Conservation (phyloP, 2,888 invertebrate genomes). For the Trachelus tabidus region DNA sequence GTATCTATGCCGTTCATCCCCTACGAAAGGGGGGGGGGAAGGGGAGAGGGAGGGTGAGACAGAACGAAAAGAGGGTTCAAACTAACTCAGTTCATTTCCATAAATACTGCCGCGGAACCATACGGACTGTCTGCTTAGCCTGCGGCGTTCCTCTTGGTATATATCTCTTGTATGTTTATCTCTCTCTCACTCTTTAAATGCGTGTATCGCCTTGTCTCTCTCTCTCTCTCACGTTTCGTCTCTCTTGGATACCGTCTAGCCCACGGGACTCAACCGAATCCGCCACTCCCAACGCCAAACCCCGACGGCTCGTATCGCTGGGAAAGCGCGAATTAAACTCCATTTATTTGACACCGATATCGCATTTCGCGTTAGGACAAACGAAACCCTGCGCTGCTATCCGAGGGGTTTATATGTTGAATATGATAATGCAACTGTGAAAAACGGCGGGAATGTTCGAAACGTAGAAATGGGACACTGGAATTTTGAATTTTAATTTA, state of each 20-base stretch:
- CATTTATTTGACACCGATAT: constrained; percentile 48
- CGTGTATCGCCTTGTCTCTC: too few relatives aligned
- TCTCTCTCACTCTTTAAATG: constrained; percentile 2
- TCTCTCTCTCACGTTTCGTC: too few relatives aligned
- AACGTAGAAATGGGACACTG: too few relatives aligned
- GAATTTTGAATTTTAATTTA: too few relatives aligned
- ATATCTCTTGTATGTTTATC: constrained; percentile 14
- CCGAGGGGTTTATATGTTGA: constrained; percentile 8
- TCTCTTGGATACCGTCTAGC: not conserved
- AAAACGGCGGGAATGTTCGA: constrained; percentile 41
- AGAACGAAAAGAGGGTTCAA: constrained; percentile 47
- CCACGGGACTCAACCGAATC: not conserved
- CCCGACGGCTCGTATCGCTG: constrained; percentile 19
- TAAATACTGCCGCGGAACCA: constrained; percentile 48
- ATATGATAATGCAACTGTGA: constrained; percentile 33
- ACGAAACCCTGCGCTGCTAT: not conserved
- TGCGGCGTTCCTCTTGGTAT: constrained; percentile 26
- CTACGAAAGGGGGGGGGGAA: constrained; percentile 13
- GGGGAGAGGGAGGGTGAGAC: constrained; percentile 28
- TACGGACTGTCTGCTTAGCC: constrained; percentile 40
- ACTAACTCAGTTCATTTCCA: constrained; percentile 58
- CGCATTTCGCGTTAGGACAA: constrained; percentile 33
- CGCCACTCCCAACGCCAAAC: not conserved
- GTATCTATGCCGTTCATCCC: not conserved
- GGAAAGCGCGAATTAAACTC: constrained; percentile 40